Percentiles rank a stretch among this genome's conserved stretches.
Evolutionary conservation across 2,797 vertebrate species (phyloP).

Genomic region (Scyliorhinus canicula): DNA sequence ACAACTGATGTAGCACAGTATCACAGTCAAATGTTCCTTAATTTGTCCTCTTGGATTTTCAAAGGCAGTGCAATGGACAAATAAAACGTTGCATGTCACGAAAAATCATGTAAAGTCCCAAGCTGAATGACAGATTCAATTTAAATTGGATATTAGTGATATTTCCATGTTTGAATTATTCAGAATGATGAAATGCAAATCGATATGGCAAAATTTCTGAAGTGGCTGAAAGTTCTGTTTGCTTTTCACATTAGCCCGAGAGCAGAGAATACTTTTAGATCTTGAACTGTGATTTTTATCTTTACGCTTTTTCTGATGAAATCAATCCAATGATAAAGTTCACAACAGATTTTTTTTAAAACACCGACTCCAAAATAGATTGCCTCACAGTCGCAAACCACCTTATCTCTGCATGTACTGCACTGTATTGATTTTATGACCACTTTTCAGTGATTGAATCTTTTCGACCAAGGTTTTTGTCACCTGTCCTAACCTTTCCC

Average conservation of each 20-base stretch:
- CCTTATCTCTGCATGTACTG: background rate
- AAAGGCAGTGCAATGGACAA: background rate
- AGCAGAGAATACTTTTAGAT: background rate
- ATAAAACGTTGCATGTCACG: background rate
- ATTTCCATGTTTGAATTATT: background rate
- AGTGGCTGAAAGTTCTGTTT: background rate
- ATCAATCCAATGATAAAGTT: background rate
- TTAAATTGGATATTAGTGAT: background rate
- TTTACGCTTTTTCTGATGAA: background rate
- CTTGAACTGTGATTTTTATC: background rate
- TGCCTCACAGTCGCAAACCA: background rate
- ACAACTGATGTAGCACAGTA: background rate
- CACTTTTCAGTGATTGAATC: background rate
- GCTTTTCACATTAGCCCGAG: background rate
- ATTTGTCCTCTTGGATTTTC: background rate
- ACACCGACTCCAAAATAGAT: background rate
- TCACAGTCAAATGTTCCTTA: background rate
- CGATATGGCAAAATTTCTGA: background rate
- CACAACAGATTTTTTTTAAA: background rate
- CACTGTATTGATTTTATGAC: background rate
- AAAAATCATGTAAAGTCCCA: background rate
- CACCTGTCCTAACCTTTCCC: background rate
- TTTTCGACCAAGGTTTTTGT: background rate
- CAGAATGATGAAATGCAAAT: background rate
- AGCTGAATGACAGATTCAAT: background rate